Evolutionary conservation across 1,140 invertebrate species (phyloP).

Genomic region (Drosophila nigromelanica): DNA sequence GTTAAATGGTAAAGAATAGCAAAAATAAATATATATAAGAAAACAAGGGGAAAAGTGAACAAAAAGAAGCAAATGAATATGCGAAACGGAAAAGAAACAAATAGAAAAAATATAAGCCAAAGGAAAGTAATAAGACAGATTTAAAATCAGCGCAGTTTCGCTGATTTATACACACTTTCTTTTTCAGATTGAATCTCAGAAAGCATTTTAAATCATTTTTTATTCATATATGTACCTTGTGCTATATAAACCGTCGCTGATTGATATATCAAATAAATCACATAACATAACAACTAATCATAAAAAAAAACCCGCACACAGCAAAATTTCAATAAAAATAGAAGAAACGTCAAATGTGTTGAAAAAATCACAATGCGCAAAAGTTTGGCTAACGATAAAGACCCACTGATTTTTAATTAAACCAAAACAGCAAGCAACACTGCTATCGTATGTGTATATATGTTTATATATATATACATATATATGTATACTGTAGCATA

Average conservation of each 20-base stretch:
- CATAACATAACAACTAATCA: conserved; percentile 32
- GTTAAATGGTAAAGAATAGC: no score
- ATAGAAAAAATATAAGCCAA: no score
- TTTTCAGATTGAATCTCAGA: neutral
- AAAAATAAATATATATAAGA: neutral
- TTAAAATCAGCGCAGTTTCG: neutral
- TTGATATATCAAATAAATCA: conserved; percentile 57
- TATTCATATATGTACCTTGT: neutral
- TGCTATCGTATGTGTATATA: conserved; percentile 13
- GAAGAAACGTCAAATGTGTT: conserved; percentile 59
- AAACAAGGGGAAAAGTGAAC: neutral
- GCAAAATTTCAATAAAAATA: conserved; percentile 26
- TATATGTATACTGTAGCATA: conserved; percentile 12
- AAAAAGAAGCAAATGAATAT: neutral
- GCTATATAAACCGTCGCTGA: neutral
- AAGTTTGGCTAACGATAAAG: conserved; percentile 54
- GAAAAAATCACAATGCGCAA: conserved; percentile 54
- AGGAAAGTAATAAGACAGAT: neutral
- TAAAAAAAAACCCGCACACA: conserved; percentile 38
- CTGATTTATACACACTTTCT: neutral
- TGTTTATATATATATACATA: no score
- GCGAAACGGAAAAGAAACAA: neutral
- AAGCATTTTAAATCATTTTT: conserved; percentile 1
- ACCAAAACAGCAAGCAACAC: conserved; percentile 62
- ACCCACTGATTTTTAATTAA: conserved; percentile 73